Conservation (phyloP, 2,797 vertebrate species). For the Echeneis naucrates region DNA sequence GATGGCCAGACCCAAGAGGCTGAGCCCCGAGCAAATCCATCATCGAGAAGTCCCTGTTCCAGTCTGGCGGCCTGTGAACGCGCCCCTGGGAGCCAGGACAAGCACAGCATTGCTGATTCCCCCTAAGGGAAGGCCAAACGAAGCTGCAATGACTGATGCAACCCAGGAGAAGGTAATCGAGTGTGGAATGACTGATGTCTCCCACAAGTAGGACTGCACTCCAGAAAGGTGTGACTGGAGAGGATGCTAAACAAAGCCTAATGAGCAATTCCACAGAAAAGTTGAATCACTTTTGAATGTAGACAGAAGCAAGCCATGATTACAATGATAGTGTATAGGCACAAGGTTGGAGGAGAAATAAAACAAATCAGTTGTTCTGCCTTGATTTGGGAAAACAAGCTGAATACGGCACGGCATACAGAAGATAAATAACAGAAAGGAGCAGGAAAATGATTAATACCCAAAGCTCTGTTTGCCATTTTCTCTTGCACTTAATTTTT, state of each 20-base stretch:
- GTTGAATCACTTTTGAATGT: neutral
- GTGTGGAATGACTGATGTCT: conserved; percentile 76
- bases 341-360: neutral
- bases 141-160: conserved; percentile 74
- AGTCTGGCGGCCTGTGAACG: conserved; percentile 59
- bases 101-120: conserved; percentile 65
- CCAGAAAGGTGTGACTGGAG: conserved; percentile 38
- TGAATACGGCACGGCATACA: conserved; percentile 9
- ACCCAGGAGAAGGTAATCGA: conserved; percentile 77
- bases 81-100: conserved; percentile 64
- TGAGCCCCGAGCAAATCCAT: conserved; percentile 73
- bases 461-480: conserved; percentile 1
- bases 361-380: neutral
- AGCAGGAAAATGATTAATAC: neutral
- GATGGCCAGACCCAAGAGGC: conserved; percentile 50
- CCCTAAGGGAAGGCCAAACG: conserved; percentile 69
- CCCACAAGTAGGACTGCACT: conserved; percentile 38
- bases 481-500: neutral
- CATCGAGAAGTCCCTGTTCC: conserved; percentile 71
- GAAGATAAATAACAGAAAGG: conserved; percentile 19
- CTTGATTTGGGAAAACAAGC: conserved; percentile 26
- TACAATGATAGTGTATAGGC: conserved; percentile 15
- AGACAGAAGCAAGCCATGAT: neutral
- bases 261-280: conserved; percentile 36
- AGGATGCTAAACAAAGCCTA: conserved; percentile 52